Evolutionary conservation across 2,797 vertebrate species (phyloP), one percentile per base, ranked within the genome.

Genomic region (Gambusia yucatana): DNA sequence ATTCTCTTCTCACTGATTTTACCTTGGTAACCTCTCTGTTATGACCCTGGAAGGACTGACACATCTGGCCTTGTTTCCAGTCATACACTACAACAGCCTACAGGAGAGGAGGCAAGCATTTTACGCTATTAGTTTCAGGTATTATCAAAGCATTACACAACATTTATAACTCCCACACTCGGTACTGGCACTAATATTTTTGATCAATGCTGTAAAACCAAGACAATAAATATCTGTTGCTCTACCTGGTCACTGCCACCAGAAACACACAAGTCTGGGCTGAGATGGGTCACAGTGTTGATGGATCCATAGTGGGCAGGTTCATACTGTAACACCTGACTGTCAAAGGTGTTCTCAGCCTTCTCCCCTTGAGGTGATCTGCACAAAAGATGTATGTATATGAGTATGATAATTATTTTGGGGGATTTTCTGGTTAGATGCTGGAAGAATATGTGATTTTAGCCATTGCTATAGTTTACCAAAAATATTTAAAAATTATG

Each of bases 1-100:
- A 28, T 72, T 77, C 72, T 82, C 65, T 75, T 13, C 50, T n/a
- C 82, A 85, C 78, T 84, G 77, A 85, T 0, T 41, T 92, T 94
- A 99, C 98, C 98, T 99, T 99, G 83, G 98, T 98, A 86, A 99
- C 95, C 90, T 99, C 98, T 48, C 94, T 95, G 84, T 96, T 95
- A 80, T 99, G 98, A 77, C 97, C 97, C 55, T 92, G 55, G 88
- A 98, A 97, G 30, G 94, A 95, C 91, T 89, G 96, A 91, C 97
- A 96, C 90, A 93, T 90, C 3, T 90, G 94, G 79, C 98, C 97
- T 0, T 96, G 95, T 84, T 95, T 97, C 98, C 98, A 99, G 89
- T 98, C 96, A 76, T 97, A 98, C 71, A 97, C 96, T 47, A 97
- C 96, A 77, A 98, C 97, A 0, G 89, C 95, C 98, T 99, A 91